A percentile compares a stretch with the other conserved stretches of the same genome.
Conservation (phyloP, 2,888 invertebrate species). For the Mechanitis mazaeus region DNA sequence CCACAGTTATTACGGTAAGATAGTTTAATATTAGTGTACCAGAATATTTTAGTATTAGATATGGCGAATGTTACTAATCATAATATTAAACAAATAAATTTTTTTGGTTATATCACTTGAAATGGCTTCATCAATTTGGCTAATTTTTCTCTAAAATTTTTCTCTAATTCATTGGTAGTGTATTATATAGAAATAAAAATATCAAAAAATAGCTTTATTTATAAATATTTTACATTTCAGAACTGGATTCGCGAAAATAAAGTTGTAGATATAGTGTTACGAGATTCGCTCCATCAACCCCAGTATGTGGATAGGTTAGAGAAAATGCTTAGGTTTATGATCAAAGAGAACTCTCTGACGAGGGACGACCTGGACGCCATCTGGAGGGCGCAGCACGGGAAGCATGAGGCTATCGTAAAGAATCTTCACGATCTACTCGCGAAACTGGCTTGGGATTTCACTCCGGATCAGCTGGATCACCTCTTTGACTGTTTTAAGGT, state of each 20-base stretch:
- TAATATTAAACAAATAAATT: too few relatives aligned
- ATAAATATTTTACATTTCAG: constrained; percentile 59
- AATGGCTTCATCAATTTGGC: too few relatives aligned
- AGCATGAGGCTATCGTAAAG: constrained; percentile 98
- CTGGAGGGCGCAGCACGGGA: constrained; percentile 98
- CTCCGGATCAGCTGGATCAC: constrained; percentile 97
- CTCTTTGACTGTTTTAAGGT: constrained; percentile 98
- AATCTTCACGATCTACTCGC: constrained; percentile 97
- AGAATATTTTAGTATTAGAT: too few relatives aligned
- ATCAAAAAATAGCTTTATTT: constrained; percentile 6
- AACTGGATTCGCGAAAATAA: constrained; percentile 97
- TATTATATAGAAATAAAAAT: too few relatives aligned
- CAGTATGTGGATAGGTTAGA: constrained; percentile 98
- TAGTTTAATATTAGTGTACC: too few relatives aligned
- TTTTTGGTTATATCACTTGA: too few relatives aligned
- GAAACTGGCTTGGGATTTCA: constrained; percentile 98
- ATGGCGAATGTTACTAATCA: too few relatives aligned
- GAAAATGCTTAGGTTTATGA: constrained; percentile 97
- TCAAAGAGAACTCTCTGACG: constrained; percentile 93
- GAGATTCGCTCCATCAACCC: constrained; percentile 97
- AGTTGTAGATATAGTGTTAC: constrained; percentile 94
- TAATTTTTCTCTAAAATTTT: too few relatives aligned
- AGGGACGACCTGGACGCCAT: constrained; percentile 95
- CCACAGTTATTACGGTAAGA: constrained; percentile 94
- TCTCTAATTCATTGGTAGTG: too few relatives aligned